Evolutionary conservation across 2,797 vertebrate genomes (phyloP), one percentile per base, ranked within the genome.

Genomic region (Zenarchopterus dispar): DNA sequence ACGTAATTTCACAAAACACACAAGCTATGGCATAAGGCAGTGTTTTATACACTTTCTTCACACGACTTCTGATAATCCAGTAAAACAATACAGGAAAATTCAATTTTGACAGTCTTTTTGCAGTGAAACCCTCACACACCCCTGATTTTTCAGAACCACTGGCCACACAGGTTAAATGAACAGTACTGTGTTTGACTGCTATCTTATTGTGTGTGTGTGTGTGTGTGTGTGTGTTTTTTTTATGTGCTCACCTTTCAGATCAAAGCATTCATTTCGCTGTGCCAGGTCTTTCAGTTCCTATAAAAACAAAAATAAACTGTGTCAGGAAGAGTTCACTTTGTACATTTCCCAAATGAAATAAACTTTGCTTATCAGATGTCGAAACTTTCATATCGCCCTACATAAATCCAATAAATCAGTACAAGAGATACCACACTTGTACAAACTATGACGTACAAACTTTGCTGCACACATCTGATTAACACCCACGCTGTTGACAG

Each of bases 261-360:
- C 96, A 67, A 98, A 91, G 85, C 95, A 97, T 76, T 97, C 96
- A 31, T 96, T 95, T 85, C 97, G 93, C 78, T 93, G 95, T 17
- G 94, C 94, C 51, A 98, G 92, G 65, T 97, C 95, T 50, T 94
- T 95, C 66, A 97, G 91, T 66, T 97, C 96, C 97, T 98, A 71
- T 22, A 69, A 75, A 87, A 69, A 60, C 76, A 80, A 55, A 82
- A 57, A 79, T 3, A 46, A 75, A 22, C 9, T 24, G 22, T 1
- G 57, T 81, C 50, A 84, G 50, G 52, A 21, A n/a, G 26, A 73
- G 39, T 7, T 56, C 0, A 44, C n/a, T 50, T 50, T 46, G 42
- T 67, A 41, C 6, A 28, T 61, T 28, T 46, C 4, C 28, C n/a
- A 8, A 53, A 3, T 13, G 19, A 57, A 52, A 39, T 4, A 75